Percentiles rank a stretch among this genome's conserved stretches.
Conservation (phyloP, 2,797 vertebrate species). For the Clarias fuscus region DNA sequence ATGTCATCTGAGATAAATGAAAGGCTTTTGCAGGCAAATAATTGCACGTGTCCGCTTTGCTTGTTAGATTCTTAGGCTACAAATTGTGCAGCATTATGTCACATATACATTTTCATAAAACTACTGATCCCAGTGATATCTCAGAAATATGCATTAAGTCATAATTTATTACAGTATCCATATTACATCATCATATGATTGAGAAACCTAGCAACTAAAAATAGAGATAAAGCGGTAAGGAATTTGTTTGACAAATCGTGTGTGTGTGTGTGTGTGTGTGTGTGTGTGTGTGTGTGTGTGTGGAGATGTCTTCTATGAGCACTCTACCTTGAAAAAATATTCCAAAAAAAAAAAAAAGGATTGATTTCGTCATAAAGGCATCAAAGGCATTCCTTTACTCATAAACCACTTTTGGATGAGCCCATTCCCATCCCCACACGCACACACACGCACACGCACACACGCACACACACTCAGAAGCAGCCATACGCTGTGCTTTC, state of each 20-base stretch:
- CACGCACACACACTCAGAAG: constrained; percentile 1
- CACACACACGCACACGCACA: constrained; percentile 25
- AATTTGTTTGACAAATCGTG: background rate
- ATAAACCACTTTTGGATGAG: background rate
- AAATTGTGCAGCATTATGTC: too few species aligned
- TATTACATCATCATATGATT: background rate
- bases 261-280: background rate
- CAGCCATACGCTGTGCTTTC: background rate
- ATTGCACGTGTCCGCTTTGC: too few species aligned
- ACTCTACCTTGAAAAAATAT: background rate
- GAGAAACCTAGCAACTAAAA: background rate
- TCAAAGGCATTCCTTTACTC: constrained; percentile 55
- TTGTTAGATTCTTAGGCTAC: too few species aligned
- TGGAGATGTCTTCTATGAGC: background rate
- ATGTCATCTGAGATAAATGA: too few species aligned
- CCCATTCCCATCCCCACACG: background rate
- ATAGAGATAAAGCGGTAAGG: background rate
- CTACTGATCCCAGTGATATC: background rate
- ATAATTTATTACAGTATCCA: background rate
- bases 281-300: background rate
- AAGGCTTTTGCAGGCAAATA: too few species aligned
- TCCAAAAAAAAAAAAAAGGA: background rate
- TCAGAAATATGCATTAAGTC: background rate
- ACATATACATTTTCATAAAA: background rate
- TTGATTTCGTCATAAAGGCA: constrained; percentile 12